These are phyloP conservation scores for Tachysurus vachellii DNA, from an alignment of 2,113 vertebrate species.

Conservation along the genomic window DNA sequence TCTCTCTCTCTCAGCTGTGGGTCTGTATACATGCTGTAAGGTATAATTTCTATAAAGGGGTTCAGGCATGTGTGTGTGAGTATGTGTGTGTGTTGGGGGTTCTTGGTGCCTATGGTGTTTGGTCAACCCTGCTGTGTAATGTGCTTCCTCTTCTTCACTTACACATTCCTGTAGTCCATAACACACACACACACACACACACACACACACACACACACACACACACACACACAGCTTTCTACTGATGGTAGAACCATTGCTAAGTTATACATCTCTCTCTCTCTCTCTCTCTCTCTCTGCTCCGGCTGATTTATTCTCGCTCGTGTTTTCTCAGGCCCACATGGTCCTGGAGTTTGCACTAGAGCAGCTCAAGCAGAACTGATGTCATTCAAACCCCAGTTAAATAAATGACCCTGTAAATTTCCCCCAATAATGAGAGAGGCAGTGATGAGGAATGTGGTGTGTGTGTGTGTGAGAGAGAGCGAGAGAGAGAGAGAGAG, in stretches of 20 bases:
- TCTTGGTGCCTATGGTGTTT: slow-evolving; percentile 34
- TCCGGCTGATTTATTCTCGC: slow-evolving; percentile 85
- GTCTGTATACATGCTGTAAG: slow-evolving; percentile 35
- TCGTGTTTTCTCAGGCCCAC: slow-evolving; percentile 89
- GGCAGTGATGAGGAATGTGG: slow-evolving; percentile 77
- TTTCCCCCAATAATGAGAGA: slow-evolving; percentile 88
- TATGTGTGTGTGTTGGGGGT: neutral
- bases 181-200: neutral
- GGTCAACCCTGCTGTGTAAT: slow-evolving; percentile 51
- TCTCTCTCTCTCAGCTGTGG: slow-evolving; percentile 19
- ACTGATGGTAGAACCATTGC: slow-evolving; percentile 17
- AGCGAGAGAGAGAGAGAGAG: neutral
- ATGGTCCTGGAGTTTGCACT: slow-evolving; percentile 78
- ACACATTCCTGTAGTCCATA: slow-evolving; percentile 50
- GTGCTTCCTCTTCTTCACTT: slow-evolving; percentile 51
- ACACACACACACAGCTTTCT: slow-evolving; percentile 23
- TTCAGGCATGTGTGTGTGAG: slow-evolving; percentile 21
- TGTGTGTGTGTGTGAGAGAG: slow-evolving; percentile 28
- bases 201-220: neutral
- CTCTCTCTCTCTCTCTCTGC: slow-evolving; percentile 26
- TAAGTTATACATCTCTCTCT: neutral
- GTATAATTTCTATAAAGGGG: slow-evolving; percentile 41
- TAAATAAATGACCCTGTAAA: slow-evolving; percentile 93
- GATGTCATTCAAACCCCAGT: slow-evolving; percentile 84
- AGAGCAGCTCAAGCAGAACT: slow-evolving; percentile 85